Evolutionary conservation across 2,888 invertebrate species (phyloP).

Genomic region (Pristionchus arcanus): DNA sequence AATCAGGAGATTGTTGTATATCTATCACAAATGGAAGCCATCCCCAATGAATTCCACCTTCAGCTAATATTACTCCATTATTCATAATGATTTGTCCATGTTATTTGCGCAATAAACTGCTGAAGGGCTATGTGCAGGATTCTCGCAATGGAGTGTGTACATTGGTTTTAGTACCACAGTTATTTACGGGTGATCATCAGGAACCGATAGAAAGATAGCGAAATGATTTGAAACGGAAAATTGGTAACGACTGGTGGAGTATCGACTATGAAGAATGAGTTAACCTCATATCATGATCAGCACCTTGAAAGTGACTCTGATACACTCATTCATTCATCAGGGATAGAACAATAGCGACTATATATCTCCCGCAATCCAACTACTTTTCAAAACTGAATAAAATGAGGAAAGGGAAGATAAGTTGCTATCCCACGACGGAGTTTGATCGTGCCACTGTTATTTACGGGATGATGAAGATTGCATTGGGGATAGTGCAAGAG

Average conservation of each 20-base stretch:
- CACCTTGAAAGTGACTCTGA: no score
- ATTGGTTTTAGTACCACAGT: slow-evolving; percentile 11
- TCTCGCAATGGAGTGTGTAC: not conserved
- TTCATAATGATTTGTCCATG: not conserved
- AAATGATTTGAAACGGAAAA: no score
- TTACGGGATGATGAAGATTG: not conserved
- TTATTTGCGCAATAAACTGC: not conserved
- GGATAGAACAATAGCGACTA: no score
- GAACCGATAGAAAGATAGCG: no score
- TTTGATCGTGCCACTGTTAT: not conserved
- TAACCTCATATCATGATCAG: no score
- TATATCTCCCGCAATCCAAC: no score
- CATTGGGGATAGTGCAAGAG: not conserved
- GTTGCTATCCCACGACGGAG: not conserved
- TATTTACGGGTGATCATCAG: not conserved
- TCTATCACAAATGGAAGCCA: not conserved
- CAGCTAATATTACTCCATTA: not conserved
- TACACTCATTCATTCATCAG: no score
- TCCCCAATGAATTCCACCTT: no score
- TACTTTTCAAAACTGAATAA: not conserved
- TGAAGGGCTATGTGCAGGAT: not conserved
- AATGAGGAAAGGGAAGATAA: not conserved
- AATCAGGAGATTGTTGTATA: not conserved
- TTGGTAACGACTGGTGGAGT: no score
- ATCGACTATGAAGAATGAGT: no score